Evolutionary conservation across 2,113 vertebrate species (phyloP), one percentile per base, ranked within the genome.

Genomic region (Cariama cristata): DNA sequence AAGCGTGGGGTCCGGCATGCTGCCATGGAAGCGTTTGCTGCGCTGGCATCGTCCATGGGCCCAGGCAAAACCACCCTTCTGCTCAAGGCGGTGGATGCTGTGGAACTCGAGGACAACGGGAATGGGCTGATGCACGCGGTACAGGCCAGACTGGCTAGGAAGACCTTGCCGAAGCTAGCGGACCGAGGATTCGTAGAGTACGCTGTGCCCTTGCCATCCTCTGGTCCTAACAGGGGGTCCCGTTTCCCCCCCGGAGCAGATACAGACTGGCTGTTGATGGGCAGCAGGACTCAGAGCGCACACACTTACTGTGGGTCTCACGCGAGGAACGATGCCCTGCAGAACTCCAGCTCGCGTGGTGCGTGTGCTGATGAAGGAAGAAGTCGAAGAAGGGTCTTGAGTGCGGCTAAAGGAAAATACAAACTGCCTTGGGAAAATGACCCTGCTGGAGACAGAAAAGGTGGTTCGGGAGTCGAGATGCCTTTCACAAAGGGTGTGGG

Each of bases 391-490:
- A 98, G 99, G 79, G 99, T 99, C 18, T 95, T 99, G 85, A 99
- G 99, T 4, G 99, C 99, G 1, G 98, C 98, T 5, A 99, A 99
- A 95, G 99, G 99, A 12, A 99, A 99, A 90, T 99, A 97, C 98
- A 99, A 99, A 73, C 98, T 99, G 62, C 99, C 99, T 2, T 99
- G 99, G 99, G 99, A 99, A 94, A 98, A 93, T 18, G 97, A 98
- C 6, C 97, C 40, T 30, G 90, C 98, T 44, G 98, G 97, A 27
- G 96, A 89, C 45, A 8, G 86, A 30, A 98, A 98, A 77, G 95
- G 93, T 2, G 90, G 93, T 53, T 91, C 95, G 15, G 98, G 96
- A 47, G 88, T 26, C 89, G 95, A 74, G 53, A 72, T 96, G 42
- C 88, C 95, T 12, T 90, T 77, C 20, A 42, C 96, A 21, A 98